These are phyloP conservation scores for Alca torda DNA, from an alignment of 2,797 vertebrate genomes.

Conservation along the genomic window DNA sequence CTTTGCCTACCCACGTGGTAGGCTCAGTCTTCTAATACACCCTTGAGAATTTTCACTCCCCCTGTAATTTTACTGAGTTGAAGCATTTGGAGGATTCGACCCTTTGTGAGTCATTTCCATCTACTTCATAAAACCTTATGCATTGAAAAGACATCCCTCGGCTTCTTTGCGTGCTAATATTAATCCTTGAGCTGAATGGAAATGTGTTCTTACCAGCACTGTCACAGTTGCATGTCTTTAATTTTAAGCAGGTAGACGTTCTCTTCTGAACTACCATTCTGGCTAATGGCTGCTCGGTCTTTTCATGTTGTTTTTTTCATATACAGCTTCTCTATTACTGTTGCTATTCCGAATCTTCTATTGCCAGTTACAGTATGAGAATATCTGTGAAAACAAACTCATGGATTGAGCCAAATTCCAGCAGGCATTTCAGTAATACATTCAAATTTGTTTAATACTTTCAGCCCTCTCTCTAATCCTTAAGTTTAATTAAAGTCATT, in stretches of 20 bases:
- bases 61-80: not conserved
- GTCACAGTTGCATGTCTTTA: not conserved
- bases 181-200: not conserved
- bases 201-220: not conserved
- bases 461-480: constrained; percentile 22
- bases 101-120: not conserved
- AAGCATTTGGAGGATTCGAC: not conserved
- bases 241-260: constrained; percentile 2
- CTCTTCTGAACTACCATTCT: not conserved
- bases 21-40: not conserved
- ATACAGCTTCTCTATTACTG: not conserved
- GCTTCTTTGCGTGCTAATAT: constrained; percentile 27
- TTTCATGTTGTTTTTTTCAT: constrained; percentile 20
- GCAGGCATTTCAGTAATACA: constrained; percentile 12
- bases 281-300: not conserved
- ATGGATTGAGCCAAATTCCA: constrained; percentile 39
- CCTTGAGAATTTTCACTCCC: not conserved
- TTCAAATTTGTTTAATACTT: constrained; percentile 53
- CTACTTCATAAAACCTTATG: not conserved
- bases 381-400: constrained; percentile 25
- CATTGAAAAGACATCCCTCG: not conserved
- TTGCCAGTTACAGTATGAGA: constrained; percentile 2
- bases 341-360: not conserved
- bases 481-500: constrained; percentile 57
- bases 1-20: not conserved